Conservation (phyloP, 2,113 vertebrate species). For the Lagopus muta region DNA sequence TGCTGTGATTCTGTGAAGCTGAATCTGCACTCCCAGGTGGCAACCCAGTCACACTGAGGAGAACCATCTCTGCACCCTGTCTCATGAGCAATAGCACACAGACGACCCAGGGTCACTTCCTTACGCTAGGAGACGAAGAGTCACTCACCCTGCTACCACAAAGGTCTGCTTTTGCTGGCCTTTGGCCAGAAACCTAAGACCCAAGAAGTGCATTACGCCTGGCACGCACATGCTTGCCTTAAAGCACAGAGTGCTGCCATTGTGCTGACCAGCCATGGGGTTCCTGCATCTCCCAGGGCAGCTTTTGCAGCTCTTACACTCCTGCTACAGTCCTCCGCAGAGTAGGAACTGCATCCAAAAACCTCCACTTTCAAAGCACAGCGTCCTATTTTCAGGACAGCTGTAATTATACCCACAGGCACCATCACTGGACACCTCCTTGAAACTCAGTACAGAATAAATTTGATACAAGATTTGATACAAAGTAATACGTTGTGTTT, state of each 20-base stretch:
- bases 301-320: not conserved
- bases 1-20: not conserved
- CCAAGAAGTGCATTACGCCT: not conserved
- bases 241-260: not conserved
- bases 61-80: accelerated
- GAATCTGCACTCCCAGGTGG: not conserved
- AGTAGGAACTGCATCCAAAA: not conserved
- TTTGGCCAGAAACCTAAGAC: not conserved
- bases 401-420: not conserved
- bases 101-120: not conserved
- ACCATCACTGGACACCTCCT: accelerated
- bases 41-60: not conserved
- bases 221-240: not conserved
- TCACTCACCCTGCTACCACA: not conserved
- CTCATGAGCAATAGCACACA: not conserved
- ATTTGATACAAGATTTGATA: accelerated
- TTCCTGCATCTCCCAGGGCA: not conserved
- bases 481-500: not conserved
- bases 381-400: not conserved
- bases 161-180: not conserved
- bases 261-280: not conserved
- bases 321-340: not conserved
- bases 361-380: not conserved
- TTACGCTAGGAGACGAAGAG: accelerated
- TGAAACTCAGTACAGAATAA: not conserved